phyloP scores from a whole-genome alignment of 2,797 vertebrate genomes.

The Lepidocolaptes lacrymiger region DNA sequence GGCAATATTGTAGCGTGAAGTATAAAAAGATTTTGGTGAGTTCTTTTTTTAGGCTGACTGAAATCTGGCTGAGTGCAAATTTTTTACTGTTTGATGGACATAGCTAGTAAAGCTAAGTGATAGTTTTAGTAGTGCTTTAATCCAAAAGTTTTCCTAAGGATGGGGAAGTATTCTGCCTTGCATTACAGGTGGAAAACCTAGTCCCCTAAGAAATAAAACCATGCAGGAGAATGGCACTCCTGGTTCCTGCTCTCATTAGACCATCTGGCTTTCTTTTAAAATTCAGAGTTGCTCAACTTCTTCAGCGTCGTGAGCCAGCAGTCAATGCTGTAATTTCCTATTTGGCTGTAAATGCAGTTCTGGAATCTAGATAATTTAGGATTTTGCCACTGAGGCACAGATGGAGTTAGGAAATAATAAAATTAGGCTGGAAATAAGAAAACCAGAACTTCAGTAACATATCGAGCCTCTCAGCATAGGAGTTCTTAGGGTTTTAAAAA shows the following conservation, averaged over 20 bases:
- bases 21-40: not conserved
- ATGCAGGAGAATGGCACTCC: not conserved
- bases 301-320: conserved; percentile 27
- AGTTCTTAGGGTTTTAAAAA: conserved; percentile 3
- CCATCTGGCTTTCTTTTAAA: conserved; percentile 48
- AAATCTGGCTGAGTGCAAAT: not conserved
- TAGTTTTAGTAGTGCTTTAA: not conserved
- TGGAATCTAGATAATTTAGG: conserved; percentile 57
- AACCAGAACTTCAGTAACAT: conserved; percentile 13
- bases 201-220: not conserved
- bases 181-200: not conserved
- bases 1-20: not conserved
- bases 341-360: conserved; percentile 49
- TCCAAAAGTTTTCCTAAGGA: not conserved
- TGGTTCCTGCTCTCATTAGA: not conserved
- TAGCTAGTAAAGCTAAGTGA: not conserved
- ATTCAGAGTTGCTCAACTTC: conserved; percentile 48
- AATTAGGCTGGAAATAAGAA: conserved; percentile 44
- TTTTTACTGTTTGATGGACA: not conserved
- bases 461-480: not conserved
- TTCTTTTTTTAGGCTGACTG: not conserved
- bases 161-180: not conserved
- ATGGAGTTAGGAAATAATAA: conserved; percentile 45
- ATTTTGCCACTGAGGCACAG: conserved; percentile 37
- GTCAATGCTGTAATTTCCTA: conserved; percentile 58